These are phyloP conservation scores for Leptobrachium leishanense DNA, from an alignment of 2,113 vertebrate species.

Conservation along the genomic window DNA sequence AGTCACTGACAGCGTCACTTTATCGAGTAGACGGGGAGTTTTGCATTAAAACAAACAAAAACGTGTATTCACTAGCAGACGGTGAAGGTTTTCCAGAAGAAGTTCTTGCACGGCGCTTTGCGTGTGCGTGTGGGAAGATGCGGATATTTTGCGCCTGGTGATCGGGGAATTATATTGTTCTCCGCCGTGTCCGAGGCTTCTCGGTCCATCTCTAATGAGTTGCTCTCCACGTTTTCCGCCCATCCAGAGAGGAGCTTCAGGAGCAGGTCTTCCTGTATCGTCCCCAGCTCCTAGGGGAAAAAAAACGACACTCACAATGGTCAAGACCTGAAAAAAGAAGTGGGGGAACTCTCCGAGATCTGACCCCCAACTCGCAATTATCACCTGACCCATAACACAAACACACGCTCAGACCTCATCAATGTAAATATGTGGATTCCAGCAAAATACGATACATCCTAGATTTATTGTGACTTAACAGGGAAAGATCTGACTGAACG, in stretches of 20 bases:
- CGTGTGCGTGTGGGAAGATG: constrained; percentile 67
- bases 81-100: constrained; percentile 94
- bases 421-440: too few relatives aligned
- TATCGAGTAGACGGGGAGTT: too few relatives aligned
- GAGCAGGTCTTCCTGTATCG: constrained; percentile 74
- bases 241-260: constrained; percentile 80
- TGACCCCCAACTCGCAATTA: too few relatives aligned
- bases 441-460: too few relatives aligned
- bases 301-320: constrained; percentile 5
- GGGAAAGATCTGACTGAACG: too few relatives aligned
- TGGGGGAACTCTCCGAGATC: too few relatives aligned
- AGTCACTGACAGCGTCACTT: too few relatives aligned
- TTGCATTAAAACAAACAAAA: too few relatives aligned
- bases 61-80: constrained; percentile 72
- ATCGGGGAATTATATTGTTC: constrained; percentile 64
- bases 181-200: constrained; percentile 67
- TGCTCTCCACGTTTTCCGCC: constrained; percentile 63
- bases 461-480: too few relatives aligned
- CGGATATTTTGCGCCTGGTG: neutral
- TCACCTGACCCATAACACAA: too few relatives aligned
- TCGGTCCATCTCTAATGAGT: constrained; percentile 54
- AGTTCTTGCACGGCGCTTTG: constrained; percentile 88
- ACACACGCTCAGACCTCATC: too few relatives aligned
- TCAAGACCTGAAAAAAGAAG: too few relatives aligned
- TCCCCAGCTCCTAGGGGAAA: constrained; percentile 71